Evolutionary conservation across 2,797 vertebrate species (phyloP).

Genomic region (Peromyscus aztecus): DNA sequence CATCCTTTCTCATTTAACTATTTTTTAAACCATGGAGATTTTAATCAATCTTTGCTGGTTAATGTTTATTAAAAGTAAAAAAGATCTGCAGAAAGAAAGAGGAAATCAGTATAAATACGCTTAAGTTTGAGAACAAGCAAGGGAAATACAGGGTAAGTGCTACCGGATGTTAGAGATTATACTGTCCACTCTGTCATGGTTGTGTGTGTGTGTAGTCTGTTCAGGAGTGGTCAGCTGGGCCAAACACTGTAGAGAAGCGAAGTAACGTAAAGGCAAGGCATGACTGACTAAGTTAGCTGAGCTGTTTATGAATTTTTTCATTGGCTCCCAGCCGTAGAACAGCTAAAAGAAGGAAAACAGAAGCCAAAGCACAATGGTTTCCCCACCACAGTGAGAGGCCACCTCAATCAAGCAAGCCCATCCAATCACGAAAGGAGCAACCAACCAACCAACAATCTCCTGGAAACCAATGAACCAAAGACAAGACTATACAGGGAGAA

Average conservation of each 20-base stretch:
- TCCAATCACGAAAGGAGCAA: background rate
- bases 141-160: background rate
- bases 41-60: slow-evolving; percentile 38
- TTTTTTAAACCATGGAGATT: slow-evolving; percentile 58
- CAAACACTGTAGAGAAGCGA: background rate
- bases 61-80: slow-evolving; percentile 45
- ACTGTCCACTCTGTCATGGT: background rate
- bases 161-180: background rate
- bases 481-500: slow-evolving; percentile 21
- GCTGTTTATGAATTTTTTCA: background rate
- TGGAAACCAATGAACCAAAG: background rate
- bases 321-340: background rate
- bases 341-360: background rate
- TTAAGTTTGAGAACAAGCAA: slow-evolving; percentile 7
- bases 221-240: background rate
- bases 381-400: background rate
- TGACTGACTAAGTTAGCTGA: background rate
- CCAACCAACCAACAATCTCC: background rate
- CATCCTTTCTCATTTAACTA: background rate
- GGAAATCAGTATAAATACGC: background rate
- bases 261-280: background rate
- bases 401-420: background rate
- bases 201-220: background rate
- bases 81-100: background rate
- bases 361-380: background rate